phyloP scores from a whole-genome alignment of 1,140 invertebrate species.

The Laupala kohalensis region DNA sequence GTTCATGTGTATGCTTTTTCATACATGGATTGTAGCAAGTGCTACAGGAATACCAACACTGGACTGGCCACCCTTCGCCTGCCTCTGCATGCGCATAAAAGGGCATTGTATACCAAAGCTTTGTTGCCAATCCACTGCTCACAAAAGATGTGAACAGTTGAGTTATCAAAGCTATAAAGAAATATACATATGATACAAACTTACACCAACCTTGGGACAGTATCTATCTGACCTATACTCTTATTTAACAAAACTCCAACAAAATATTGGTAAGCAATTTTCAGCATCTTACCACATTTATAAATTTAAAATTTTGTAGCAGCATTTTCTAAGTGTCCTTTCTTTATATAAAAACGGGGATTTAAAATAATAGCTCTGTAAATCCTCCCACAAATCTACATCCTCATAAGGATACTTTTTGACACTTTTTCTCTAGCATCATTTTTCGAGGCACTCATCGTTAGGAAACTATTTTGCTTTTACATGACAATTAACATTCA shows the following conservation, averaged over 20 bases:
- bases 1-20: neutral
- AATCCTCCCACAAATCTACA: constrained; percentile 14
- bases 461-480: constrained; percentile 18
- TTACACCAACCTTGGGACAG: constrained; percentile 2
- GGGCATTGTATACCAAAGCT: neutral
- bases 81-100: neutral
- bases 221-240: constrained; percentile 8
- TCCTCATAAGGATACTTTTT: constrained; percentile 13
- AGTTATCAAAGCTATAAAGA: neutral
- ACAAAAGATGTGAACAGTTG: neutral
- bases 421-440: constrained; percentile 12
- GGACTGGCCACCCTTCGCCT: neutral
- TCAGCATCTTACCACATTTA: constrained; percentile 8
- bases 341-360: constrained; percentile 16
- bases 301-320: constrained; percentile 14
- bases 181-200: constrained; percentile 11
- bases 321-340: constrained; percentile 8
- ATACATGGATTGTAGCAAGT: neutral
- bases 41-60: neutral
- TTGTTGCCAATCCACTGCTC: neutral
- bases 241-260: constrained; percentile 10
- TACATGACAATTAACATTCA: constrained; percentile 9
- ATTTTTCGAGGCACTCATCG: constrained; percentile 16
- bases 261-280: constrained; percentile 11
- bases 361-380: constrained; percentile 18